Base-by-base conservation (phyloP, 2,888 invertebrate genomes). In the Strigamia maritima region DNA sequence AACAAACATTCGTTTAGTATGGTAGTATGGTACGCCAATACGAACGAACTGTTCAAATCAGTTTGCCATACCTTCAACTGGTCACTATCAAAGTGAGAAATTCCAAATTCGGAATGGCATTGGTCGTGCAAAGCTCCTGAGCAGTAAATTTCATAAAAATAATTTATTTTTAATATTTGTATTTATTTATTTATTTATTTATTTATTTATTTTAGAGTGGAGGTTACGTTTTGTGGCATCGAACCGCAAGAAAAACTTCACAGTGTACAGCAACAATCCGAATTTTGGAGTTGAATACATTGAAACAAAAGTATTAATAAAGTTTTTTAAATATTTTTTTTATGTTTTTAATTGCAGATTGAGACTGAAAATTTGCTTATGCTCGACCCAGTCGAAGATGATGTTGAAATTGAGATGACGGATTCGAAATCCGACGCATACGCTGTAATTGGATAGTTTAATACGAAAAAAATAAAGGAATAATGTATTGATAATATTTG, bases 11-110 rank as follows among this genome's bases (percentile, higher is more conserved):
- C 90, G 99, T 22, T 87, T n/a, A n/a, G n/a, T n/a, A n/a, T n/a
- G n/a, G n/a, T 98, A 0, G 97, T 99, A 0, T 99, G 99, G 99
- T 97, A 92, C 86, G 98, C 98, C 0, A 95, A 97, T 83, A 90
- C 95, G 86, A 99, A 98, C 86, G 94, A 96, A 84, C 91, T 92
- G 0, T 99, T 98, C 86, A 99, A 99, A 94, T 98, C 70, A 98
- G 98, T 70, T 90, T 99, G 85, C 98, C 99, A 0, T 98, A 95
- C 85, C 89, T 98, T 81, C 97, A 97, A 86, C 93, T 98, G 83
- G 94, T 94, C 6, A 83, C 83, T 81, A 85, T 97, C 77, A 91
- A 92, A 84, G 90, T 97, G 14, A 90, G 95, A 60, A 95, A 97
- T 83, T 97, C 97, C 0, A 98, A 98, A 86, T 99, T 98, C 86